A percentile compares a stretch with the other conserved stretches of the same genome.
Evolutionary conservation across 2,113 vertebrate genomes (phyloP).

Genomic region (Eretmochelys imbricata): DNA sequence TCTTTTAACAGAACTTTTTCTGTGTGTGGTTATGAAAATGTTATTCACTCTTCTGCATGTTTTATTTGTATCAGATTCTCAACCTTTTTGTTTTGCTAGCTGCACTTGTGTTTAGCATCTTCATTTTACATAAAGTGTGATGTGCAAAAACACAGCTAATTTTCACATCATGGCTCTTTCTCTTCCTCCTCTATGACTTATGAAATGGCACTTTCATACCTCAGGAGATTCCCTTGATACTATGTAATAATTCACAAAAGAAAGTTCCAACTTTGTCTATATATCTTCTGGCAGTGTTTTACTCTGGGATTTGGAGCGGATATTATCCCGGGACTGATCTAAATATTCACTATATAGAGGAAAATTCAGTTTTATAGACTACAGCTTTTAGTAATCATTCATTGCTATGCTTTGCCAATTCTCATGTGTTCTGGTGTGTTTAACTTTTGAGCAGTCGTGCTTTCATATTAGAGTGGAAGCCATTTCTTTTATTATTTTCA

Average conservation of each 20-base stretch:
- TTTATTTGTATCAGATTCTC: background rate
- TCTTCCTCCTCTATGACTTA: background rate
- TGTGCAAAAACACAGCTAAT: too few relatives aligned
- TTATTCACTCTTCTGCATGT: too few relatives aligned
- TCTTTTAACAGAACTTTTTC: background rate
- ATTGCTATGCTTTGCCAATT: background rate
- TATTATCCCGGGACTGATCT: background rate
- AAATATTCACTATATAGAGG: background rate
- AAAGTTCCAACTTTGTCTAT: background rate
- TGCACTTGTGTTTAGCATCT: background rate
- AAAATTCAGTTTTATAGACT: background rate
- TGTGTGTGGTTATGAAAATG: background rate
- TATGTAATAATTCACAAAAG: background rate
- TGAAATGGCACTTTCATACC: background rate
- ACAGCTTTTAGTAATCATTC: background rate
- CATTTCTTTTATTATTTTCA: background rate
- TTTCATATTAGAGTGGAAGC: background rate
- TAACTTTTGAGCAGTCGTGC: accelerated
- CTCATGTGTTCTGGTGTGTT: background rate
- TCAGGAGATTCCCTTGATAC: background rate
- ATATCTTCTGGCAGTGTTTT: background rate
- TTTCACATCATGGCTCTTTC: background rate
- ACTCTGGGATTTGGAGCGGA: background rate
- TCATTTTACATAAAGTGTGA: background rate
- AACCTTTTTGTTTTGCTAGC: background rate